Base-by-base conservation (phyloP, 2,888 invertebrate species). In the Deilephila porcellus region DNA sequence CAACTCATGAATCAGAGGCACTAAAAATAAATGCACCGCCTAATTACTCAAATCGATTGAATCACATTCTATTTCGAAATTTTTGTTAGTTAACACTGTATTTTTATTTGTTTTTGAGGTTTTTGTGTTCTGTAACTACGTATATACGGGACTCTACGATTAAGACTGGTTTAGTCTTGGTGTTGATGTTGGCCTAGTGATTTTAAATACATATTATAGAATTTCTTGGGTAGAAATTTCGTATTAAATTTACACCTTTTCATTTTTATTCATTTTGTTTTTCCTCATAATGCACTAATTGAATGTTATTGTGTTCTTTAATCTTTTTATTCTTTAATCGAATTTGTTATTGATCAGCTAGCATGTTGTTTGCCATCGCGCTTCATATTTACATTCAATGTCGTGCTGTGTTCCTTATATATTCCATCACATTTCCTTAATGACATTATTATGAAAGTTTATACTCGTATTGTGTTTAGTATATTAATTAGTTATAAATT, bases 11-110 rank as follows among this genome's bases (percentile, higher is more conserved):
- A 74, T 74, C 74, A 74, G 53, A 60, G 25, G 20, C 34, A 70
- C 74, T 72, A 74, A 74, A 74, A 72, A 74, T 74, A 74, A 72
- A 74, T 71, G 71, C 71, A 34, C 37, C 71, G 62, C 62, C 59
- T 73, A 67, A 73, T 67, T 67, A 67, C 64, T 37, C 67, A 59
- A 73, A 67, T 72, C 63, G 72, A 63, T 63, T 72, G 56, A 56
- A 63, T 72, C 59, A 72, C 64, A 67, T 52, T 67, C 67, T 67
- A 52, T 67, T 67, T 67, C 67, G 45, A 67, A 25, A 52, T 45
- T 67, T 67, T 67, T 67, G n/a, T 25, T 25, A 32, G 29, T 67
- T 67, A 29, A 52, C 17, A 25, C 25, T 3, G 37, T 63, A n/a
- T 8, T 32, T 32, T 62, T 25, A 25, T 29, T 62, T 17, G 19